Conservation (phyloP, 2,113 vertebrate genomes). For the Phoxinus phoxinus region DNA sequence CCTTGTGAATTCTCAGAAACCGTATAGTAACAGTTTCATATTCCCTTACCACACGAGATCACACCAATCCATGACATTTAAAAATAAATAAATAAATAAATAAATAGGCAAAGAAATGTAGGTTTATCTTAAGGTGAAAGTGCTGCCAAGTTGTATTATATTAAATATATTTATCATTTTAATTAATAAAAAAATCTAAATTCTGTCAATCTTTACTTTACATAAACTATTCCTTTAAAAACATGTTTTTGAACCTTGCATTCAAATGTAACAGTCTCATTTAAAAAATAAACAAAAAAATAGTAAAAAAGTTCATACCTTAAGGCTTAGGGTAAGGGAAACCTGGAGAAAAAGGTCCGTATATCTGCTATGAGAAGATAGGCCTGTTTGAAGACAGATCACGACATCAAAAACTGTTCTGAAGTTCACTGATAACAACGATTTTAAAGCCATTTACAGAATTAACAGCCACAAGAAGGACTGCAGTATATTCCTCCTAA, state of each 20-base stretch:
- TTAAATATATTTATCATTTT: background rate
- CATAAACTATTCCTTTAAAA: too few relatives aligned
- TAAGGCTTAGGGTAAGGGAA: background rate
- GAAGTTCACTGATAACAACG: background rate
- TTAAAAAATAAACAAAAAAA: background rate
- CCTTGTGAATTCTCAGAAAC: conserved; percentile 44
- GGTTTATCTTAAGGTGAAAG: background rate
- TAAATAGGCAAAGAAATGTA: background rate
- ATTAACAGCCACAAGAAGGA: background rate
- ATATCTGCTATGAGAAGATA: background rate
- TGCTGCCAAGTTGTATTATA: background rate
- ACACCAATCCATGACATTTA: background rate
- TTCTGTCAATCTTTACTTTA: too few relatives aligned
- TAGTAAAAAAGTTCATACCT: background rate
- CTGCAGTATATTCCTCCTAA: background rate
- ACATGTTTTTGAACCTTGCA: too few relatives aligned
- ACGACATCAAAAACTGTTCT: background rate
- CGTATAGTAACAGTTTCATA: background rate
- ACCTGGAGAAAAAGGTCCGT: background rate
- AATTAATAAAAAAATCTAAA: background rate
- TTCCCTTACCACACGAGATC: background rate
- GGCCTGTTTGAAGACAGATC: background rate
- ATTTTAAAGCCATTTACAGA: background rate
- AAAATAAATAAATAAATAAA: background rate
- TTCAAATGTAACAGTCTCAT: background rate